Conservation (phyloP, 2,113 vertebrate species). For the Triplophysa dalaica region DNA sequence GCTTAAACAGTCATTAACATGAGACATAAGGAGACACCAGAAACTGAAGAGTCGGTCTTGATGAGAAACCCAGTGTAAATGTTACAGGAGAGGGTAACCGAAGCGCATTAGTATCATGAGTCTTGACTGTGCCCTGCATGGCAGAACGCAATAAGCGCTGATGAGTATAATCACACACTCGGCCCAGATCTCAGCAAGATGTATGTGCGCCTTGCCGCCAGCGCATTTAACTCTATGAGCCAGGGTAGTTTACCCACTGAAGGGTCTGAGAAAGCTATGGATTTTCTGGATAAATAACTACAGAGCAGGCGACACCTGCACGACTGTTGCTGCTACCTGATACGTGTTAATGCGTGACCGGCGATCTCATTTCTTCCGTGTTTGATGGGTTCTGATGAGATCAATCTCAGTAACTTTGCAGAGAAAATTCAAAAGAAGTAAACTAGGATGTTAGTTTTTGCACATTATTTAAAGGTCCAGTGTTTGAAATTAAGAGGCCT, state of each 20-base stretch:
- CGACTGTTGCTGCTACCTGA: slow-evolving; percentile 31
- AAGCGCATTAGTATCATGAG: slow-evolving; percentile 25
- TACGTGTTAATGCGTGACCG: slow-evolving; percentile 13
- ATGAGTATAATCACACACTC: slow-evolving; percentile 38
- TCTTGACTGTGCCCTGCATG: slow-evolving; percentile 16
- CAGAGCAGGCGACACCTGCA: slow-evolving; percentile 24
- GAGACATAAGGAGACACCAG: slow-evolving; percentile 18
- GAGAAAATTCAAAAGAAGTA: not conserved
- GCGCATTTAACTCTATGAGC: slow-evolving; percentile 32
- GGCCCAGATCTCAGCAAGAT: slow-evolving; percentile 24
- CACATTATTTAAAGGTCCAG: no score
- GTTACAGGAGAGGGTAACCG: slow-evolving; percentile 7
- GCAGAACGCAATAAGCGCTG: slow-evolving; percentile 33
- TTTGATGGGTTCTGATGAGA: not conserved
- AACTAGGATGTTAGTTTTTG: no score
- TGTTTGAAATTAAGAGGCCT: no score
- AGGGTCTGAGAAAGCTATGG: slow-evolving; percentile 21
- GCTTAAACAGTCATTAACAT: slow-evolving; percentile 14
- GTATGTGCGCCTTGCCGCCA: slow-evolving; percentile 24
- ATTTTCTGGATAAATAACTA: slow-evolving; percentile 37
- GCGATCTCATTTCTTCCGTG: slow-evolving; percentile 24
- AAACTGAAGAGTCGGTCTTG: not conserved
- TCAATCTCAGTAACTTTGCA: not conserved
- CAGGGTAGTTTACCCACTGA: slow-evolving; percentile 39
- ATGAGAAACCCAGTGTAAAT: slow-evolving; percentile 5